Evolutionary conservation across 2,888 invertebrate genomes (phyloP), one percentile per base, ranked within the genome.

Genomic region (Agrotis clavis): DNA sequence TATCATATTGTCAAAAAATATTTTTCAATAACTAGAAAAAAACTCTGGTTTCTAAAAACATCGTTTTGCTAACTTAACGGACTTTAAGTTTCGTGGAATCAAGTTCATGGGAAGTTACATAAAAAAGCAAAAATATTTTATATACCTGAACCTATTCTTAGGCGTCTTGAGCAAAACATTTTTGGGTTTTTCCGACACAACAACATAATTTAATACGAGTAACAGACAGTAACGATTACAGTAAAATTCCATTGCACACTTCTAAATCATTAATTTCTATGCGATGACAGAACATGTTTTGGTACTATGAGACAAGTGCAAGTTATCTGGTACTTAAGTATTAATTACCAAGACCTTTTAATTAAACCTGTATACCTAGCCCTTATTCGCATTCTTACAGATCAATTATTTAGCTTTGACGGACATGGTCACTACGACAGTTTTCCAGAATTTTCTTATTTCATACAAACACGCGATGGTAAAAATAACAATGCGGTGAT

Each of bases 181-280:
- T 67, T 70, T 51, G 79, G 82, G 80, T 80, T 78, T 80, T 82
- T 30, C 79, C 79, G 4, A 21, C 13, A 62, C 30, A 25, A 35
- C 64, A 56, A 72, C 41, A 41, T 41, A 2, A 41, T 11, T 11
- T 62, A 54, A 54, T 19, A n/a, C n/a, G n/a, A n/a, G n/a, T n/a
- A 47, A 25, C 16, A 19, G 47, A 7, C 14, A 21, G 19, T 19
- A 54, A 54, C 18, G 13, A 62, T 72, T 72, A 57, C 77, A 59
- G 82, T 82, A 82, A n/a, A 57, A 74, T 79, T 80, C 80, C 79
- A 78, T 25, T 30, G 13, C 25, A 35, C 21, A 53, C 18, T 25
- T n/a, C 25, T 60, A 35, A 4, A 14, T 11, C 11, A 16, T 64
- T 57, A 11, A 47, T 67, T 70, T 59, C 79, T 70, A 62, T 59